Percentiles rank a stretch among this genome's conserved stretches.
phyloP scores from a whole-genome alignment of 2,797 vertebrate species.

The Ambastaia sidthimunki region DNA sequence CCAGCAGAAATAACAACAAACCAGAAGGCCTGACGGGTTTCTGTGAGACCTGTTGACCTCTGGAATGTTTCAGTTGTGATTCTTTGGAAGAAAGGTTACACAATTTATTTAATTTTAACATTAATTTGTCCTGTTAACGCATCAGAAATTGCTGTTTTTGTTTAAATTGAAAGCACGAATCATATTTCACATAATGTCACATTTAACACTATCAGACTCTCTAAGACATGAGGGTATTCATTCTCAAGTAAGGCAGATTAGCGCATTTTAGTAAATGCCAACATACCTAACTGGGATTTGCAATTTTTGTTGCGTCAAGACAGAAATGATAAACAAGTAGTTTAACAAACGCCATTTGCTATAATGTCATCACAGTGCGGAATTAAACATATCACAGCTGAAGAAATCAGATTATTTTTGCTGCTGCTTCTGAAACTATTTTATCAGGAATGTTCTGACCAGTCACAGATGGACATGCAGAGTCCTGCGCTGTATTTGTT shows the following conservation, averaged over 20 bases:
- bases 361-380: background rate
- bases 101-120: background rate
- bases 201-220: too few species aligned
- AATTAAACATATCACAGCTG: background rate
- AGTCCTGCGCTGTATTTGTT: conserved; percentile 44
- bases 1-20: conserved; percentile 61
- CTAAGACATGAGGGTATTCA: too few species aligned
- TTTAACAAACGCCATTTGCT: background rate
- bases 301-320: background rate
- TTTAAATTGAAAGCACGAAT: too few species aligned
- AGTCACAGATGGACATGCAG: background rate
- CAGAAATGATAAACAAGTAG: background rate
- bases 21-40: background rate
- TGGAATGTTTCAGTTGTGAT: background rate
- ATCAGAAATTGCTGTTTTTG: too few species aligned
- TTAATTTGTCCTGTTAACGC: background rate
- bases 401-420: background rate
- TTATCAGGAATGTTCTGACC: background rate
- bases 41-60: too few species aligned
- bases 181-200: too few species aligned
- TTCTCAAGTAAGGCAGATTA: too few species aligned
- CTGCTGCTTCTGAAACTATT: background rate
- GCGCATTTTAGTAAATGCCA: conserved; percentile 50
- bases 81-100: background rate
- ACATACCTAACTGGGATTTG: background rate